These are phyloP conservation scores for Tenthredo distinguenda DNA, from an alignment of 2,888 invertebrate species.

Conservation along the genomic window DNA sequence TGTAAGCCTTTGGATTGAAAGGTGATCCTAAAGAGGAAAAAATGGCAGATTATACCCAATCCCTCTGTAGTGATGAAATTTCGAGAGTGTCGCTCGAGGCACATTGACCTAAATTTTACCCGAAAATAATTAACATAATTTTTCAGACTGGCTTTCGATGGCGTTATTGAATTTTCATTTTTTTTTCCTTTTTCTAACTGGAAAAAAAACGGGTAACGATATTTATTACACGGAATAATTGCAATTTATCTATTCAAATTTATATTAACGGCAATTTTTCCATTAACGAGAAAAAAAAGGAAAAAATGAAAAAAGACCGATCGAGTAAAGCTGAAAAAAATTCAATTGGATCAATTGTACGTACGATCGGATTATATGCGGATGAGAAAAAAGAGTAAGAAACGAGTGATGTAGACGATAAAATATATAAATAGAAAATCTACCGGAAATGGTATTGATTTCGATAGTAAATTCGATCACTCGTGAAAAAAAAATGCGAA, in stretches of 20 bases:
- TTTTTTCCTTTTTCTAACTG: no score
- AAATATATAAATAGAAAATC: slow-evolving; percentile 9
- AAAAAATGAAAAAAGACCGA: background rate
- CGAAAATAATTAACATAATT: slow-evolving; percentile 21
- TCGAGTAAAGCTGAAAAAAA: background rate
- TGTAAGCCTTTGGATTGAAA: slow-evolving; percentile 37
- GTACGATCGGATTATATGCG: background rate
- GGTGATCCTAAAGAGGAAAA: slow-evolving; percentile 36
- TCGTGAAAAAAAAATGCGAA: background rate
- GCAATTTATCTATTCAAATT: no score
- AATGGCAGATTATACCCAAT: slow-evolving; percentile 28
- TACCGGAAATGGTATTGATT: background rate
- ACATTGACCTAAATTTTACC: background rate
- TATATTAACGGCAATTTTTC: no score
- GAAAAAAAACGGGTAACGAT: background rate
- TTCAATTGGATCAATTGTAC: background rate
- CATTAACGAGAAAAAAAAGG: no score
- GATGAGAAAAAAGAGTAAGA: background rate
- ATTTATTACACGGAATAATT: no score
- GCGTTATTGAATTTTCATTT: background rate
- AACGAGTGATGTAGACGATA: background rate
- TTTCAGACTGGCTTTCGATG: background rate
- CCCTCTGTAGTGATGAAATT: slow-evolving; percentile 40
- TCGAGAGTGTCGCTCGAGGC: slow-evolving; percentile 4
- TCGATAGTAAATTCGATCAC: background rate